Conservation (phyloP, 2,888 invertebrate species). For the Drosophila lacicola region DNA sequence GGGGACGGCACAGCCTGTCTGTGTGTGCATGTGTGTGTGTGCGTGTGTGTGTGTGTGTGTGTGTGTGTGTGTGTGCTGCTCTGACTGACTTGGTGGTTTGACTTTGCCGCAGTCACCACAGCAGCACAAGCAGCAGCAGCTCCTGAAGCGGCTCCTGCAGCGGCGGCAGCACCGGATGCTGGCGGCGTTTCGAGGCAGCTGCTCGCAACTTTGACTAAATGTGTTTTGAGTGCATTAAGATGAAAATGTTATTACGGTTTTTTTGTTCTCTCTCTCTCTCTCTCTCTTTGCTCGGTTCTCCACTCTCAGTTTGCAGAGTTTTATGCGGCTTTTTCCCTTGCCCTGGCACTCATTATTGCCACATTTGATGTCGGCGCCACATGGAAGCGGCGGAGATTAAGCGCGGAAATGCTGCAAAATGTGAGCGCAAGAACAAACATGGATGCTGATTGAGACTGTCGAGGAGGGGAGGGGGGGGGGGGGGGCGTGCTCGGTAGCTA, state of each 20-base stretch:
- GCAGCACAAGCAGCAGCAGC: constrained; percentile 22
- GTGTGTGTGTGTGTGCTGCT: constrained; percentile 17
- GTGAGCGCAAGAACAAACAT: constrained; percentile 39
- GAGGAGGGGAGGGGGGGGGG: not conserved
- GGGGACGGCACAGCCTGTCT: constrained; percentile 17
- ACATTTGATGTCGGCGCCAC: constrained; percentile 57
- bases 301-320: constrained; percentile 1
- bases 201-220: constrained; percentile 74
- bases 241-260: constrained; percentile 74
- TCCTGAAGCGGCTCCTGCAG: constrained; percentile 10
- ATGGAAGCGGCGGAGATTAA: constrained; percentile 63
- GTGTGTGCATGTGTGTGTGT: not conserved
- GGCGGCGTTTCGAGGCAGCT: constrained; percentile 59
- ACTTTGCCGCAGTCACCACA: constrained; percentile 50
- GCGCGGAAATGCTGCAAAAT: constrained; percentile 56
- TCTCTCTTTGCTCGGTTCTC: not conserved
- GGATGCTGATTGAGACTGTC: not conserved
- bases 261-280: not conserved
- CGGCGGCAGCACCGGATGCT: constrained; percentile 44
- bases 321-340: constrained; percentile 10
- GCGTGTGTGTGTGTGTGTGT: not conserved
- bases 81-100: constrained; percentile 61
- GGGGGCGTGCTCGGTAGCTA: too few species aligned
- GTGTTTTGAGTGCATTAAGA: constrained; percentile 76
- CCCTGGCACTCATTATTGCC: constrained; percentile 64